phyloP scores from a whole-genome alignment of 2,888 invertebrate genomes.

The Orthosia gracilis region DNA sequence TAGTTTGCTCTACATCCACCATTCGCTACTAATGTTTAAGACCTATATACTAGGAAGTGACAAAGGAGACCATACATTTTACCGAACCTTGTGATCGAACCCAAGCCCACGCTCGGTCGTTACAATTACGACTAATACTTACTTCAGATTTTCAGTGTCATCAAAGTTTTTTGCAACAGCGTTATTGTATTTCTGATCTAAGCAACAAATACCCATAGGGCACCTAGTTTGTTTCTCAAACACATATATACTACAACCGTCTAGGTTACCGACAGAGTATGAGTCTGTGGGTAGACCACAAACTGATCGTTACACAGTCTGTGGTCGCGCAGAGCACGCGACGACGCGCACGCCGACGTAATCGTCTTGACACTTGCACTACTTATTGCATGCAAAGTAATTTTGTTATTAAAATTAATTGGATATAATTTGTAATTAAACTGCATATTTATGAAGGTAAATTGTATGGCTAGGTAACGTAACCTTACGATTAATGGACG shows the following conservation, averaged over 20 bases:
- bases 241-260: background rate
- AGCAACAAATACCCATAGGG: background rate
- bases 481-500: slow-evolving; percentile 2
- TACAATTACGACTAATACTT: background rate
- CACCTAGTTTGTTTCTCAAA: background rate
- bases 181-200: background rate
- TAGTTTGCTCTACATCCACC: too few species aligned
- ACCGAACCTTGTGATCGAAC: too few species aligned
- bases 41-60: too few species aligned
- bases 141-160: background rate
- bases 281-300: slow-evolving; percentile 29
- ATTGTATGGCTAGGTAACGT: slow-evolving; percentile 11
- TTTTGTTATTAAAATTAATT: slow-evolving; percentile 22
- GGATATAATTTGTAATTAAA: background rate
- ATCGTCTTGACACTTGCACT: slow-evolving; percentile 54
- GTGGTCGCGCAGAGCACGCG: slow-evolving; percentile 31
- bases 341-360: slow-evolving; percentile 45
- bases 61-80: too few species aligned
- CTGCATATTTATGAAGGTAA: slow-evolving; percentile 1
- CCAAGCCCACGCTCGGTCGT: background rate
- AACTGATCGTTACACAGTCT: slow-evolving; percentile 37
- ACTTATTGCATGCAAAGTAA: slow-evolving; percentile 24
- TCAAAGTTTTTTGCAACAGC: too few species aligned
- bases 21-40: too few species aligned
- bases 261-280: background rate